Conservation (phyloP, 2,797 vertebrate genomes). For the Falco biarmicus region DNA sequence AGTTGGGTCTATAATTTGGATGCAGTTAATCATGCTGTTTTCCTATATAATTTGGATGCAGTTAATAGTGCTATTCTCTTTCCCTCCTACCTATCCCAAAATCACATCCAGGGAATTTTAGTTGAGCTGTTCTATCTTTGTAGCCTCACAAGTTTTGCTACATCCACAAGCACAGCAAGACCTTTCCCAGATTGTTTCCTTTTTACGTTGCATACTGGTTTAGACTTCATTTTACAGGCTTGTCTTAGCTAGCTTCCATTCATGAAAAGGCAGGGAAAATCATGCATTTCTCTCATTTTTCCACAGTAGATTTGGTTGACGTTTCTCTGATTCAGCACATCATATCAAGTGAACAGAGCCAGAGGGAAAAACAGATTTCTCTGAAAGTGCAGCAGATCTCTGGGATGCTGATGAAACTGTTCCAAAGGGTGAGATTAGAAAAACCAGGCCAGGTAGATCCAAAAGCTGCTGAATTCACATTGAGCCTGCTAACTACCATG, state of each 20-base stretch:
- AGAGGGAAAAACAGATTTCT: not conserved
- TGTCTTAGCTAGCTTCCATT: not conserved
- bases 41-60: not conserved
- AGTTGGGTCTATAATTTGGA: not conserved
- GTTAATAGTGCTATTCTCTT: not conserved
- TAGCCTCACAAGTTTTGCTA: not conserved
- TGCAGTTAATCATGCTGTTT: not conserved
- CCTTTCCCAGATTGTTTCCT: not conserved
- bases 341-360: not conserved
- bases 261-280: not conserved
- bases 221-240: not conserved
- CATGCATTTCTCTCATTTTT: slow-evolving; percentile 21
- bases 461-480: slow-evolving; percentile 72
- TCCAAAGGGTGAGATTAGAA: slow-evolving; percentile 70
- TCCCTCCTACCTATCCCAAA: not conserved
- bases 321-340: slow-evolving; percentile 58
- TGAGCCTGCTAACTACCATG: slow-evolving; percentile 75
- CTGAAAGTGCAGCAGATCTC: slow-evolving; percentile 75
- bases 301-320: slow-evolving; percentile 65
- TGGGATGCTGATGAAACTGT: slow-evolving; percentile 76
- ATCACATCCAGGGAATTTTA: not conserved
- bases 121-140: not conserved
- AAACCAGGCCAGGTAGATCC: slow-evolving; percentile 60
- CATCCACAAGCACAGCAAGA: not conserved
- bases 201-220: not conserved